phyloP scores from a whole-genome alignment of 2,113 vertebrate genomes.

The Megalops atlanticus region DNA sequence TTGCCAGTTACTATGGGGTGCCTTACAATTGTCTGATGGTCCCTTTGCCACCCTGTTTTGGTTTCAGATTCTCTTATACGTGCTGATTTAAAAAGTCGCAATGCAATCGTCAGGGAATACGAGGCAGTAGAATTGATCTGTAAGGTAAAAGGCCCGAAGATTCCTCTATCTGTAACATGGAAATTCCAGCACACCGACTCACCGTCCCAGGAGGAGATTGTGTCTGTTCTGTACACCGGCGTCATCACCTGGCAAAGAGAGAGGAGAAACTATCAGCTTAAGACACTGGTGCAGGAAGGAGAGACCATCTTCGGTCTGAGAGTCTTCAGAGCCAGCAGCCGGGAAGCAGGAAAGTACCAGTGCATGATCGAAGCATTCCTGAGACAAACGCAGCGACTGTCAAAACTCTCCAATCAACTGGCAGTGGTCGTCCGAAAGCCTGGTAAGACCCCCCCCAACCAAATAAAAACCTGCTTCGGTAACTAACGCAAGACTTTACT shows the following conservation, averaged over 20 bases:
- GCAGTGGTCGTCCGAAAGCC: constrained; percentile 65
- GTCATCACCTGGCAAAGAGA: constrained; percentile 64
- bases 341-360: constrained; percentile 66
- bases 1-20: too few species aligned
- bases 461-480: too few species aligned
- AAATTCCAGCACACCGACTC: constrained; percentile 53
- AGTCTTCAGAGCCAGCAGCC: constrained; percentile 49
- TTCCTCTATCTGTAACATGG: constrained; percentile 67
- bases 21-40: too few species aligned
- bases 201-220: constrained; percentile 52
- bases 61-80: constrained; percentile 50
- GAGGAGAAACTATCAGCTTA: constrained; percentile 63
- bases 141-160: constrained; percentile 40
- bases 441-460: constrained; percentile 76
- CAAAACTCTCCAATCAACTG: constrained; percentile 62
- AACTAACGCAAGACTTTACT: too few species aligned
- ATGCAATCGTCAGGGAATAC: not conserved
- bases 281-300: constrained; percentile 13
- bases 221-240: constrained; percentile 59
- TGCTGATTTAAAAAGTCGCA: constrained; percentile 50
- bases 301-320: constrained; percentile 55
- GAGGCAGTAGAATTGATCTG: constrained; percentile 56
- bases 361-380: constrained; percentile 72
- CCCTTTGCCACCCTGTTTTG: not conserved
- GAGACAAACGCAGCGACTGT: constrained; percentile 35